Base-by-base conservation (phyloP, 2,113 vertebrate species). In the Sturnira hondurensis region DNA sequence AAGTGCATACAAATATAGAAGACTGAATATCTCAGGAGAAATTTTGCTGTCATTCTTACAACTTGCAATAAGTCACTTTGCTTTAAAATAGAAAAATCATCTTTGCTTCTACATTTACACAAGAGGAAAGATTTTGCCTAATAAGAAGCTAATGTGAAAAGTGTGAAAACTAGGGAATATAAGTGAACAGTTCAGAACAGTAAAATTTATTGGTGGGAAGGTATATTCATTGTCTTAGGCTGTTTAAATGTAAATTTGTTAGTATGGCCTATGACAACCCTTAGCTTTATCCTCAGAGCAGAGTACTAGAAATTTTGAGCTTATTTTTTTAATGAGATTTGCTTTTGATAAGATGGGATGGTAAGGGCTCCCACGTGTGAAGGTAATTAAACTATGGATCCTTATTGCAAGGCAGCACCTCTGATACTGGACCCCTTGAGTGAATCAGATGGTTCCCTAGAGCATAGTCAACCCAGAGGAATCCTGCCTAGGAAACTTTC, bases 271-370 rank as follows among this genome's bases (percentile, higher is more conserved):
- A 47, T 24, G 68, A 6, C 20, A 58, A 76, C 8, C 4, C 38
- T 41, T 74, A 16, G 11, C 52, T 74, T 67, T 68, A 68, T 68
- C 38, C 76, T 77, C n/a, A 84, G 61, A 94, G 41, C 14, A 70
- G 13, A 80, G 13, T 33, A 24, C 36, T 56, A 10, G 47, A 70
- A 10, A 77, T 36, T 26, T 38, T 77, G 56, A 88, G 28, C 24
- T 77, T 50, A 74, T 85, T 67, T 38, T 76, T 56, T 56, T 11
- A n/a, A 61, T 41, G 52, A 54, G 52, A 19, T 54, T 56, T 47
- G 54, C 19, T 61, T 77, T 78, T 74, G 67, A 89, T 45, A 45
- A 50, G 26, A 15, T 22, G 36, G 28, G 65, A 68, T 77, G 33
- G 41, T 38, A 54, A 70, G 81, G 33, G 38, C 82, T 71, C 11